phyloP scores from a whole-genome alignment of 1,140 invertebrate species.

The Drosophila eugracilis region DNA sequence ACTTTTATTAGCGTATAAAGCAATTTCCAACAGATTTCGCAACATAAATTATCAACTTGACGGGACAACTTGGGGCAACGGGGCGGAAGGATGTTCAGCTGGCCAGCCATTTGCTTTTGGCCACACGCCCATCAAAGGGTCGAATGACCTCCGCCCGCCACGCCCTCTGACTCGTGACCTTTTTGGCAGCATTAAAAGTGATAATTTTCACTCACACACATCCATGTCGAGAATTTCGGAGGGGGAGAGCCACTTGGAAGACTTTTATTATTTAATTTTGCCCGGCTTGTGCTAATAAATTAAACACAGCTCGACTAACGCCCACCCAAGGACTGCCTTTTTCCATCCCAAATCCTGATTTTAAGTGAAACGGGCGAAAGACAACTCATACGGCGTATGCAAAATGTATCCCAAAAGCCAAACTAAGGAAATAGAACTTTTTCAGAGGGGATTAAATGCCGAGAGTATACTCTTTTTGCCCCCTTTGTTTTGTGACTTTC shows the following conservation, averaged over 20 bases:
- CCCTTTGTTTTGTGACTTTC: constrained; percentile 50
- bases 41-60: constrained; percentile 73
- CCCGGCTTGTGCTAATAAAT: constrained; percentile 70
- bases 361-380: constrained; percentile 46
- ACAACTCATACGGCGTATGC: constrained; percentile 54
- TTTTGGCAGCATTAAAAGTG: constrained; percentile 81
- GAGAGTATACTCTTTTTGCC: constrained; percentile 29
- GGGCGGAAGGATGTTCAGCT: constrained; percentile 3
- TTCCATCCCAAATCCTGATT: constrained; percentile 14
- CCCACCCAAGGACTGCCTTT: constrained; percentile 36
- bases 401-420: constrained; percentile 44
- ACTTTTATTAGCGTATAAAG: constrained; percentile 70
- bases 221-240: no score
- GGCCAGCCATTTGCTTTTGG: constrained; percentile 37
- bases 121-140: constrained; percentile 51
- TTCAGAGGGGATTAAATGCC: constrained; percentile 64
- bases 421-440: constrained; percentile 44
- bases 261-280: constrained; percentile 81
- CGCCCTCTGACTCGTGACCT: constrained; percentile 59
- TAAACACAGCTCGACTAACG: constrained; percentile 57
- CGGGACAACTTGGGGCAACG: background rate
- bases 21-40: constrained; percentile 71
- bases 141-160: constrained; percentile 3
- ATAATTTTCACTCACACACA: constrained; percentile 68
- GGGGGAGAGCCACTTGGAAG: constrained; percentile 54